A percentile compares a stretch with the other conserved stretches of the same genome.
phyloP scores from a whole-genome alignment of 2,888 invertebrate species.

The Watsonalla cultraria region DNA sequence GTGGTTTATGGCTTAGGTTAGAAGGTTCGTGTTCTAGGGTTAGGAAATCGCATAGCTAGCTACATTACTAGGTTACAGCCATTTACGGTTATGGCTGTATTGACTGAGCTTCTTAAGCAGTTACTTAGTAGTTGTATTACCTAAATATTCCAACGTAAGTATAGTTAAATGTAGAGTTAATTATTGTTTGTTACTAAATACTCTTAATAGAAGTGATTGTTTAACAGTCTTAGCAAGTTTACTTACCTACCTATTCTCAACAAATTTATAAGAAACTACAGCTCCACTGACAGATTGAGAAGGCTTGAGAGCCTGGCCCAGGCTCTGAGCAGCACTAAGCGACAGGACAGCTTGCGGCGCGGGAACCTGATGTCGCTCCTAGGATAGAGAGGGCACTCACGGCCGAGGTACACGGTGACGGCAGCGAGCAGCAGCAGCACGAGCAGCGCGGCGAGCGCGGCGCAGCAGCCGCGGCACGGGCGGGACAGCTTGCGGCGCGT shows the following conservation, averaged over 20 bases:
- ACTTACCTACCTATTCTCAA: too few relatives aligned
- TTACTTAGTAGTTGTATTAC: too few relatives aligned
- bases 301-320: too few relatives aligned
- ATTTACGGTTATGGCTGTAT: not conserved
- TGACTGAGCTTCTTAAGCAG: not conserved
- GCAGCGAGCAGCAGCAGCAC: constrained; percentile 83
- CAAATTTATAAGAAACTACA: too few relatives aligned
- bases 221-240: too few relatives aligned
- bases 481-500: constrained; percentile 90
- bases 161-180: too few relatives aligned
- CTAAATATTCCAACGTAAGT: too few relatives aligned
- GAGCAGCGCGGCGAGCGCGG: constrained; percentile 89
- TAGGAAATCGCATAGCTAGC: not conserved
- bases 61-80: not conserved
- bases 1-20: not conserved
- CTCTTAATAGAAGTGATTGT: too few relatives aligned
- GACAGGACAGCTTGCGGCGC: constrained; percentile 88
- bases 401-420: constrained; percentile 80
- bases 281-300: too few relatives aligned
- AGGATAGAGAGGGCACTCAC: constrained; percentile 47
- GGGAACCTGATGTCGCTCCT: constrained; percentile 95
- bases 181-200: too few relatives aligned
- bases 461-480: constrained; percentile 92
- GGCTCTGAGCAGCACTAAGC: not conserved
- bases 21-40: not conserved